A percentile compares a stretch with the other conserved stretches of the same genome.
phyloP scores from a whole-genome alignment of 2,888 invertebrate genomes.

The Anthoptus insignis region DNA sequence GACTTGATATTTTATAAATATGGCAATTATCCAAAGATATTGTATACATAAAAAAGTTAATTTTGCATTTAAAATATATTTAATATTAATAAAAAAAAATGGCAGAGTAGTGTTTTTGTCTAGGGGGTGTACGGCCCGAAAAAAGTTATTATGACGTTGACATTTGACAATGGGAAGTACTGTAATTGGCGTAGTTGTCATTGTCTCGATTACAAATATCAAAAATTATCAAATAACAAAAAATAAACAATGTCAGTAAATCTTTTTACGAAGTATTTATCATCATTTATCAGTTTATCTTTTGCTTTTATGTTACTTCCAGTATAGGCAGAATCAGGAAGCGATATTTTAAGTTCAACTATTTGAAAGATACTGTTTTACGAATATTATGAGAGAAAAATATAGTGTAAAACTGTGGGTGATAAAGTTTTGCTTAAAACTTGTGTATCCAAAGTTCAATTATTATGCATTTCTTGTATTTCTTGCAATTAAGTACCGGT shows the following conservation, averaged over 20 bases:
- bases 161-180: too few relatives aligned
- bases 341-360: constrained; percentile 20
- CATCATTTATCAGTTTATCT: constrained; percentile 5
- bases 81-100: too few relatives aligned
- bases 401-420: constrained; percentile 72
- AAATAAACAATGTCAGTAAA: constrained; percentile 18
- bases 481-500: constrained; percentile 76
- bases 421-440: constrained; percentile 78
- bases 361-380: background rate
- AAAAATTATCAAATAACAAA: too few relatives aligned
- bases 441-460: constrained; percentile 82
- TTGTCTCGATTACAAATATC: too few relatives aligned
- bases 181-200: too few relatives aligned
- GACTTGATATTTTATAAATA: too few relatives aligned
- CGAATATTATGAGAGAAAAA: constrained; percentile 72
- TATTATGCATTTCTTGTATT: constrained; percentile 73
- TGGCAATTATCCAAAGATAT: too few relatives aligned
- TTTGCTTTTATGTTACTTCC: constrained; percentile 5
- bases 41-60: too few relatives aligned
- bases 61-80: too few relatives aligned
- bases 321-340: background rate
- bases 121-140: too few relatives aligned
- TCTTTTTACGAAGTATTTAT: constrained; percentile 29
- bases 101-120: too few relatives aligned
- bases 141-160: background rate